A percentile compares a stretch with the other conserved stretches of the same genome.
phyloP scores from a whole-genome alignment of 1,140 invertebrate species.

The Oreohelix idahoensis region DNA sequence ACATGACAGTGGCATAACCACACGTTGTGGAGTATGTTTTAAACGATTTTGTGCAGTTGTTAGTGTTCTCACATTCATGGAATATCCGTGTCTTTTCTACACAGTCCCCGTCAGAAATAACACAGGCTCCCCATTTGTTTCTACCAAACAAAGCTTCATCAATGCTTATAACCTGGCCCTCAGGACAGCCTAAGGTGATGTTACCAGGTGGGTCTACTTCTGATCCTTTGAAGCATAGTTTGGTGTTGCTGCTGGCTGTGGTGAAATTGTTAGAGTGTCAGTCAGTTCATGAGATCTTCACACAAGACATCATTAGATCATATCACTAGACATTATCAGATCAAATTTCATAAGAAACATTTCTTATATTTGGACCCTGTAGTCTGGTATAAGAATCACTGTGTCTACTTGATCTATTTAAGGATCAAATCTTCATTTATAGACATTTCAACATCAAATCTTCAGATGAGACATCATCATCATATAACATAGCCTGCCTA shows the following conservation, averaged over 20 bases:
- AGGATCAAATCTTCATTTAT: too few species aligned
- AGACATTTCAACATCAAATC: too few species aligned
- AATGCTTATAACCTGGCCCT: neutral
- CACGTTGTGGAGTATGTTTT: slow-evolving; percentile 15
- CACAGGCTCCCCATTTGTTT: slow-evolving; percentile 17
- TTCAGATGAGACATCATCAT: too few species aligned
- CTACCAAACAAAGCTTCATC: slow-evolving; percentile 16
- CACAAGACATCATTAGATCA: too few species aligned
- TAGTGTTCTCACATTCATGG: neutral
- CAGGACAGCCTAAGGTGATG: neutral
- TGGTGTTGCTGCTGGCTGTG: neutral
- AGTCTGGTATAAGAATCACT: too few species aligned
- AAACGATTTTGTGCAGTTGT: neutral
- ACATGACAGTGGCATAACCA: slow-evolving; percentile 25
- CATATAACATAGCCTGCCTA: too few species aligned
- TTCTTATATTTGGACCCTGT: too few species aligned
- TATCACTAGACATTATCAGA: too few species aligned
- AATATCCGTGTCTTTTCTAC: slow-evolving; percentile 15
- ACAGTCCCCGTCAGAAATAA: slow-evolving; percentile 20
- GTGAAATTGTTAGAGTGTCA: neutral
- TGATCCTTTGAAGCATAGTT: slow-evolving; percentile 12
- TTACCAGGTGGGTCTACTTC: neutral
- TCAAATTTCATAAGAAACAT: too few species aligned
- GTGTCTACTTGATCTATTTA: too few species aligned
- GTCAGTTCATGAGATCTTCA: too few species aligned